Evolutionary conservation across 2,113 vertebrate species (phyloP), one percentile per base, ranked within the genome.

Genomic region (Semnornis frantzii): DNA sequence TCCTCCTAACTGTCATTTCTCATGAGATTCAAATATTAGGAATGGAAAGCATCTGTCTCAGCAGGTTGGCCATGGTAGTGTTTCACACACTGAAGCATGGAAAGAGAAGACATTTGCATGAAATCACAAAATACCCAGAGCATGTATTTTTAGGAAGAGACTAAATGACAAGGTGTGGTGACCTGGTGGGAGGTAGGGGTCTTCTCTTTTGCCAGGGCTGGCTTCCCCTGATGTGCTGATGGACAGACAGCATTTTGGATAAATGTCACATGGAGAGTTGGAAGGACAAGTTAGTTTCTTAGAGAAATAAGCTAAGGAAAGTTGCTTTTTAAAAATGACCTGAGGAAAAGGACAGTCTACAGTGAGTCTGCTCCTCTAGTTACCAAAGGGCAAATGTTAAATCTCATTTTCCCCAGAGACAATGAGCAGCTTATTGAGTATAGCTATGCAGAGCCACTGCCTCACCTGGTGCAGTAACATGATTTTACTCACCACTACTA

Each of bases 371-470:
- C 72, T 77, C 28, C 52, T 73, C 21, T 52, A 28, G 28, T 66
- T 86, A 77, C 57, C 73, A 68, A 69, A 57, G 76, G 54, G 73
- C 80, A 92, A 85, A 83, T 54, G 44, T 73, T 77, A 48, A 71
- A 71, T 60, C 60, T 65, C 17, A 57, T 62, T 90, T 81, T 6
- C 58, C 8, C 8, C 1, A 1, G 62, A 72, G 82, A 64, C 57
- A 60, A 63, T 3, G 33, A 85, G 64, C 52, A 64, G 60, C 15
- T 90, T 66, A 70, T 59, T 68, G 88, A 68, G 15, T 54, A 25
- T 12, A 9, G 54, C 44, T 46, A 46, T 46, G 65, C 76, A 31
- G 59, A 86, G 65, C 57, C 65, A 20, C 74, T 52, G 6, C 62
- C 28, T 88, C 69, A 74, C 65, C 65, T 72, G 60, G 31, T 30